These are phyloP conservation scores for Microchrysa polita DNA, from an alignment of 2,888 invertebrate species.

Conservation along the genomic window DNA sequence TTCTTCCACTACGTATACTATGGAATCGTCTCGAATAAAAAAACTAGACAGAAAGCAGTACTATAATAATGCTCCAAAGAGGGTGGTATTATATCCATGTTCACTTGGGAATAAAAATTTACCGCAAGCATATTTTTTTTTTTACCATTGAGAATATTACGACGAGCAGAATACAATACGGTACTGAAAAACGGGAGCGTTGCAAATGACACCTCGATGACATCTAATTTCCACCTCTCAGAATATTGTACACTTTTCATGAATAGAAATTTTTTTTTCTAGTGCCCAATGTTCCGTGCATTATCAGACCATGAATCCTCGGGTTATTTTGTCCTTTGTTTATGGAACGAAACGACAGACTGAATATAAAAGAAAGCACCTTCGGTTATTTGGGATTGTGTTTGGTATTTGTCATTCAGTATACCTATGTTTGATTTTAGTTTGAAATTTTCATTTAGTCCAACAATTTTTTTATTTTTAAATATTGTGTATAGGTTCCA, in stretches of 20 bases:
- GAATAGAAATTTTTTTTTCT: slow-evolving; percentile 7
- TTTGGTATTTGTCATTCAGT: too few relatives aligned
- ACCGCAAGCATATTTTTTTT: slow-evolving; percentile 39
- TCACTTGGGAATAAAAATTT: slow-evolving; percentile 27
- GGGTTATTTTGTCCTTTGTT: slow-evolving; percentile 46
- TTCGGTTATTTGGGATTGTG: slow-evolving; percentile 29
- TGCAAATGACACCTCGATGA: slow-evolving; percentile 53
- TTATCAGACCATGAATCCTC: slow-evolving; percentile 35
- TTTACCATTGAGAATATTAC: slow-evolving; percentile 27
- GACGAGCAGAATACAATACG: slow-evolving; percentile 33
- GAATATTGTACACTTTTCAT: slow-evolving; percentile 48
- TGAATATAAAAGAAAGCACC: slow-evolving; percentile 34
- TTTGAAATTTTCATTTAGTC: too few relatives aligned
- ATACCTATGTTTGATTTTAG: too few relatives aligned
- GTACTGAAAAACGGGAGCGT: slow-evolving; percentile 46
- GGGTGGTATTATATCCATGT: neutral
- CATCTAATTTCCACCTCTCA: slow-evolving; percentile 53
- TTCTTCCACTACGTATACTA: too few relatives aligned
- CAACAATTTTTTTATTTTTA: too few relatives aligned
- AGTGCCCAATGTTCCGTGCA: slow-evolving; percentile 14
- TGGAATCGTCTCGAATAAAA: too few relatives aligned
- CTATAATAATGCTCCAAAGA: slow-evolving; percentile 24
- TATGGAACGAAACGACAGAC: slow-evolving; percentile 10
- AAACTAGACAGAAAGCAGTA: neutral
- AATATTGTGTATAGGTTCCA: too few relatives aligned